These are phyloP conservation scores for Dermatophagoides farinae DNA, from an alignment of 1,140 invertebrate species.

Conservation along the genomic window DNA sequence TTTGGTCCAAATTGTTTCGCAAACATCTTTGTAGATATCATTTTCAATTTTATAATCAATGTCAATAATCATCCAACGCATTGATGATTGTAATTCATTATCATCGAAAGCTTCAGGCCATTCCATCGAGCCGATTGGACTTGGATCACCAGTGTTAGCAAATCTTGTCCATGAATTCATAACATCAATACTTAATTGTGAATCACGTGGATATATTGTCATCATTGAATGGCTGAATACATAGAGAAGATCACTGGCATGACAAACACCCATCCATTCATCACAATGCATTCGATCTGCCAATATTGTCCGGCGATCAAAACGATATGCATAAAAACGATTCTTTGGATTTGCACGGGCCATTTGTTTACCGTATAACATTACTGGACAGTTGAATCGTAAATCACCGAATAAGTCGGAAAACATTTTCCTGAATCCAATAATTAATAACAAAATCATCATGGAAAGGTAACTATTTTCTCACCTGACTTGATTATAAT, in stretches of 20 bases:
- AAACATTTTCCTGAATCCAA: background rate
- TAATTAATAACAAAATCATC: no score
- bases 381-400: conserved; percentile 7
- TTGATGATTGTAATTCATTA: no score
- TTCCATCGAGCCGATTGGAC: no score
- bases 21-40: no score
- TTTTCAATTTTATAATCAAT: no score
- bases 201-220: conserved; percentile 51
- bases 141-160: conserved; percentile 49
- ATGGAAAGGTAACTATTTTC: no score
- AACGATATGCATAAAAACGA: conserved; percentile 77
- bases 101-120: no score
- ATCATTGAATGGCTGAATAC: conserved; percentile 77
- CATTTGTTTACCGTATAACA: background rate
- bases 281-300: conserved; percentile 58
- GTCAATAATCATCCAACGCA: no score
- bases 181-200: conserved; percentile 28
- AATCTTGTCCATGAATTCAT: conserved; percentile 92
- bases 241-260: conserved; percentile 85
- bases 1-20: no score
- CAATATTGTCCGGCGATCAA: conserved; percentile 53
- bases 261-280: conserved; percentile 81
- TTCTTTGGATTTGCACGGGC: background rate
- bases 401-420: conserved; percentile 1
- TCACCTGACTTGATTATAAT: background rate